Base-by-base conservation (phyloP, 2,797 vertebrate species). In the Siniperca obscura region DNA sequence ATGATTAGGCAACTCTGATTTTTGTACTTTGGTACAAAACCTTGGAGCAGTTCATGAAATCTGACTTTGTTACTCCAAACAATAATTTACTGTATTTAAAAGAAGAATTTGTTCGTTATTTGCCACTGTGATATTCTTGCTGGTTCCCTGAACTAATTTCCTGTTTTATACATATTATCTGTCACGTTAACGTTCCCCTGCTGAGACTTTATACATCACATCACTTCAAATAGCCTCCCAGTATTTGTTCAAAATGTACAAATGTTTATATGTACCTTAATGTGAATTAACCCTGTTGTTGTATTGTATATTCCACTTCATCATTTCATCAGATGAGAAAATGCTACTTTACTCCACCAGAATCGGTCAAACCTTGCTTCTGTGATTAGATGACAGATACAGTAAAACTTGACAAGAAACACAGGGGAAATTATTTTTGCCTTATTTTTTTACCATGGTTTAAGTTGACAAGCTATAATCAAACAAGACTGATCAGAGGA, bases 201-300 rank as follows among this genome's bases (percentile, higher is more conserved):
- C 76, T 77, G 16, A 76, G 59, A 82, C 46, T 65, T 87, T 62
- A 60, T 75, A 14, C 57, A 71, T 70, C n/a, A 75, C 38, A 80
- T 77, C 30, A 62, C 61, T 80, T 83, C 27, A 70, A 55, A 73
- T 68, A 71, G 82, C 74, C 62, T 74, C 77, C 74, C 70, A 81
- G 74, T 87, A 67, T 92, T 89, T 92, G 86, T 90, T 89, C 30
- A 81, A 62, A 38, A 57, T 86, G 92, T 92, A 90, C 52, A 93
- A 62, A 91, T 94, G 90, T 92, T 89, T 69, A 89, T 88, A 90
- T 89, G 84, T 89, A 89, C 78, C 65, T 85, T 76, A 87, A 86
- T 82, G 79, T 87, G 78, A 92, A 91, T 70, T 71, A 74, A 57
- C 34, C 83, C 73, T 77, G 59, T 81, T 87, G 77, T 88, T 87